Conservation (phyloP, 92 coral and sea anemone species). For the Epizoanthus scotinus region DNA sequence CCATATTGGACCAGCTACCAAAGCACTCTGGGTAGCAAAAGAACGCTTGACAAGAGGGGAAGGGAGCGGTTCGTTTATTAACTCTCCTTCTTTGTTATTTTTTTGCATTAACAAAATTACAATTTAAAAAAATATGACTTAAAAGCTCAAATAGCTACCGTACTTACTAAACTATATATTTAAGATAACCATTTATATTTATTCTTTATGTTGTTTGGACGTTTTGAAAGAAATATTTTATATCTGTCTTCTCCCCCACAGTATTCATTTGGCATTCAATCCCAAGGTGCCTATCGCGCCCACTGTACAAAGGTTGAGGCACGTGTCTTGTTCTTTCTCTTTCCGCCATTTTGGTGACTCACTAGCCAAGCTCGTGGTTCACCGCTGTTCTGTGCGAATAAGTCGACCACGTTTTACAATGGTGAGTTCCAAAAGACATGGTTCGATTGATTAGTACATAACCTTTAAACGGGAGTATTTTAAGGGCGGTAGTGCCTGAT, state of each 20-base stretch:
- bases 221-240: too few species aligned
- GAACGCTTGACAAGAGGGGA: neutral
- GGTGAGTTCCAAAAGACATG: slow-evolving; percentile 57
- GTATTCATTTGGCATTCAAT: slow-evolving; percentile 11
- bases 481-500: neutral
- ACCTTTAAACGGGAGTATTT: neutral
- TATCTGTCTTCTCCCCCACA: neutral
- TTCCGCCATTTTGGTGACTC: slow-evolving; percentile 67
- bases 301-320: slow-evolving; percentile 39
- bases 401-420: slow-evolving; percentile 95
- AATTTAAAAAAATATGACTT: too few species aligned
- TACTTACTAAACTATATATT: too few species aligned
- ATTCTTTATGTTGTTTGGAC: too few species aligned
- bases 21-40: slow-evolving; percentile 31
- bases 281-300: slow-evolving; percentile 57
- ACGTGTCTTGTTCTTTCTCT: slow-evolving; percentile 61
- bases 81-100: too few species aligned
- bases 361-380: slow-evolving; percentile 81
- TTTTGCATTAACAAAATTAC: too few species aligned
- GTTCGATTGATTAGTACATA: neutral
- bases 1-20: slow-evolving; percentile 65
- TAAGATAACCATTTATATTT: too few species aligned
- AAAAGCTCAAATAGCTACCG: too few species aligned
- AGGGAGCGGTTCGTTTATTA: neutral
- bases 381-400: slow-evolving; percentile 99